Base-by-base conservation (phyloP, 1,140 invertebrate genomes). In the Tachypleus tridentatus region DNA sequence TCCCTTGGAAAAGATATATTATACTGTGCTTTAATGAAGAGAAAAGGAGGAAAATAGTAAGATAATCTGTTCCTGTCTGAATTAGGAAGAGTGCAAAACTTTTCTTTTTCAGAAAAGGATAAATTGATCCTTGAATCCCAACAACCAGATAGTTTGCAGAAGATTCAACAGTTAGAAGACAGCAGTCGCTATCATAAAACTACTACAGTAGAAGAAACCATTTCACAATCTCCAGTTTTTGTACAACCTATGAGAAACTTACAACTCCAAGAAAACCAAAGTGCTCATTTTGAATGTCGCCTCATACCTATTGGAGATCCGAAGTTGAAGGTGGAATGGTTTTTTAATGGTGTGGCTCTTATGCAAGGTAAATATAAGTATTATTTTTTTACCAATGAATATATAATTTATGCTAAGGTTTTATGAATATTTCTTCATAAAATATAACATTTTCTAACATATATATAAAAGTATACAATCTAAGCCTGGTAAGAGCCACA, bases 231-330 rank as follows among this genome's bases (percentile, higher is more conserved):
- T n/a, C 93, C 93, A 5, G 86, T 94, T 10, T 97, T 97, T 74
- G 94, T 91, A 3, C 83, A 90, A 79, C 89, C 90, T 2, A 88
- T 92, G 74, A 88, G 85, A 72, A 90, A 93, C 77, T 80, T 90
- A 47, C 81, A 83, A 63, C 85, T 93, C 5, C 86, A 87, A 64
- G 94, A 97, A 79, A 93, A 92, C 74, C 90, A 97, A 77, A 88
- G 92, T 8, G 91, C 90, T 67, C 94, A 97, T 76, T 95, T 98
- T 79, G 95, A 98, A 80, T 93, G 93, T 65, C 85, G 93, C 49
- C 81, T 99, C 0, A 93, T 97, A 70, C 96, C 96, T 29, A 89
- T 97, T 56, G 94, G 93, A 65, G 96, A 98, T 81, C 85, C 93
- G 0, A 89, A 88, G 70, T 82, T 98, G 51, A 88, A 86, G 76